Base-by-base conservation (phyloP, 2,113 vertebrate species). In the Ancistrus triradiatus region DNA sequence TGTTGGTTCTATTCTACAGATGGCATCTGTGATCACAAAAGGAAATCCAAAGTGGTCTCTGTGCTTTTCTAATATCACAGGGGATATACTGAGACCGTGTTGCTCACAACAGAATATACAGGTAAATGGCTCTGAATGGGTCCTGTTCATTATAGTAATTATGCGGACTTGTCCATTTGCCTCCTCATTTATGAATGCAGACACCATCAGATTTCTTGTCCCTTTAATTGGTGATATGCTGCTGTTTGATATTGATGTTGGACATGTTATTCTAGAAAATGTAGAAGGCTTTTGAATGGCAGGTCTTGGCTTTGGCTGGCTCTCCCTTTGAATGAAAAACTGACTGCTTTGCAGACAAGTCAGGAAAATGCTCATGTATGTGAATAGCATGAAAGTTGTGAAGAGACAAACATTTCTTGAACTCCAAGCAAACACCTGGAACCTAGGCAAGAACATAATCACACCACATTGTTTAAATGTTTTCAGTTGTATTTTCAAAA, bases 51-150 rank as follows among this genome's bases (percentile, higher is more conserved):
- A n/a, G n/a, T n/a, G n/a, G n/a, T n/a, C n/a, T n/a, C n/a, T 63
- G 21, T 84, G 81, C 25, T 7, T 72, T 2, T 77, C 56, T 37
- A 81, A 0, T 0, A 28, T 57, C 2, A 60, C 58, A 33, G 43
- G 17, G 14, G 43, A 60, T 60, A 60, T 22, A 19, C 0, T 63
- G 47, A 10, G 72, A n/a, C 58, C 22, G 0, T 38, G 24, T 2
- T 52, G 1, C 4, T n/a, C 13, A 52, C 89, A 91, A 68, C 82
- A 82, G 69, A 91, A 88, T 68, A 77, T 56, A 69, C 89, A 91
- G 63, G 81, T 42, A n/a, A n/a, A n/a, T n/a, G n/a, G n/a, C n/a
- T n/a, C n/a, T n/a, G n/a, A n/a, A n/a, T n/a, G n/a, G n/a, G n/a
- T n/a, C n/a, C n/a, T n/a, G n/a, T n/a, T n/a, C n/a, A n/a, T n/a